These are phyloP conservation scores for Hemistola chrysoprasaria DNA, from an alignment of 2,888 invertebrate species.

Conservation along the genomic window DNA sequence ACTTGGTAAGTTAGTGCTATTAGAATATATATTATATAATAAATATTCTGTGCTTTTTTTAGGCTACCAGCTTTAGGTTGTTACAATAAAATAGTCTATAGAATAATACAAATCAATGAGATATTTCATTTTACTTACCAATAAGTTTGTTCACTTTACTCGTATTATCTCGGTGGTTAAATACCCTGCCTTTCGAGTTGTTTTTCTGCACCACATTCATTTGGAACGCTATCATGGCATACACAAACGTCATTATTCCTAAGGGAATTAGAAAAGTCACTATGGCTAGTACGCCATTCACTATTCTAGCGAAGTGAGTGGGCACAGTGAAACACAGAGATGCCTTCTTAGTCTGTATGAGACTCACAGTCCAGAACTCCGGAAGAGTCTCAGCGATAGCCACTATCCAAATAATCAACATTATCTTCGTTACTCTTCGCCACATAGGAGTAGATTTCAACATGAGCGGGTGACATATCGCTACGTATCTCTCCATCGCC, in stretches of 20 bases:
- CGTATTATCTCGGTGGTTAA: constrained; percentile 52
- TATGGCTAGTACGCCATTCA: constrained; percentile 49
- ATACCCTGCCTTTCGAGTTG: constrained; percentile 40
- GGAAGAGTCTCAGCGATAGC: constrained; percentile 49
- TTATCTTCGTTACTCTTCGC: constrained; percentile 49
- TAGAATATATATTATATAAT: too few species aligned
- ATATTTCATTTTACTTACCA: constrained; percentile 42
- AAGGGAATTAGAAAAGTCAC: constrained; percentile 53
- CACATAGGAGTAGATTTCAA: constrained; percentile 43
- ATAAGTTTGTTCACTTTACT: constrained; percentile 58
- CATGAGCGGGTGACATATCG: constrained; percentile 52
- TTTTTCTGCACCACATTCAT: constrained; percentile 42
- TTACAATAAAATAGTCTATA: too few species aligned
- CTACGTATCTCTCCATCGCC: constrained; percentile 56
- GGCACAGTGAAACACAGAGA: constrained; percentile 50
- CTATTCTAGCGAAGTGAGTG: constrained; percentile 39
- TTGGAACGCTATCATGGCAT: constrained; percentile 55
- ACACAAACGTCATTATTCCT: constrained; percentile 52
- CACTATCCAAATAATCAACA: constrained; percentile 47
- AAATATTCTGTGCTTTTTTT: too few species aligned
- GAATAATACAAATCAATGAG: too few species aligned
- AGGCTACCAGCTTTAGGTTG: too few species aligned
- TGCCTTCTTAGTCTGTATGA: constrained; percentile 39
- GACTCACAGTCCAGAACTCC: constrained; percentile 47
- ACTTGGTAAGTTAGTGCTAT: too few species aligned